phyloP scores from a whole-genome alignment of 2,113 vertebrate genomes.

The Microcebus lehilahytsara region DNA sequence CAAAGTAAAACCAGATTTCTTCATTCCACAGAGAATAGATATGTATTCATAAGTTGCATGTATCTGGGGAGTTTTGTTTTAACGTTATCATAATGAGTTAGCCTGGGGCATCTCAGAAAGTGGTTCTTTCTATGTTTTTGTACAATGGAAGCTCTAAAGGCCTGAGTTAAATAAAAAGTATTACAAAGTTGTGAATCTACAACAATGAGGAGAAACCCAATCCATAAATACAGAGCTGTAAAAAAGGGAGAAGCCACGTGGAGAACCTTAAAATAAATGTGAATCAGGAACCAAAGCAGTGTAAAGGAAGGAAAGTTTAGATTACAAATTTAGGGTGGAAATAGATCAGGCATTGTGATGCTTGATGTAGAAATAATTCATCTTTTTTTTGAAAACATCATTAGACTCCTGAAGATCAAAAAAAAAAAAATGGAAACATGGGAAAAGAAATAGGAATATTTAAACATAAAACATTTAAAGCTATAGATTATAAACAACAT shows the following conservation, averaged over 20 bases:
- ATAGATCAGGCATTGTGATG: not conserved
- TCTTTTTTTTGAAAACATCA: not conserved
- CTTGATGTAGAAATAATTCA: not conserved
- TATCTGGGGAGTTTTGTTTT: slow-evolving; percentile 39
- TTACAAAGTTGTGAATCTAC: not conserved
- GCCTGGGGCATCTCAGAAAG: slow-evolving; percentile 6
- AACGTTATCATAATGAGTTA: slow-evolving; percentile 17
- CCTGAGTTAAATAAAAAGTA: not conserved
- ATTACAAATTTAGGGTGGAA: not conserved
- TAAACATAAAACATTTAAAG: slow-evolving; percentile 6
- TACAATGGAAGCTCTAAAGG: not conserved
- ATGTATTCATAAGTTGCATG: slow-evolving; percentile 10
- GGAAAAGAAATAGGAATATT: not conserved
- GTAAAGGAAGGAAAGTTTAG: not conserved
- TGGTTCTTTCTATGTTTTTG: not conserved
- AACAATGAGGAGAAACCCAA: not conserved
- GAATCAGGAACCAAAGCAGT: not conserved
- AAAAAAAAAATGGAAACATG: not conserved
- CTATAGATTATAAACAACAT: not conserved
- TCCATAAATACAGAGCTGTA: not conserved
- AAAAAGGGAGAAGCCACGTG: not conserved
- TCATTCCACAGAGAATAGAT: slow-evolving; percentile 43
- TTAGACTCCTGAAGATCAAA: slow-evolving; percentile 8
- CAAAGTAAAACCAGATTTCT: slow-evolving; percentile 70
- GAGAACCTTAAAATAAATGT: not conserved